Evolutionary conservation across 2,113 vertebrate genomes (phyloP).

Genomic region (Callaeas wilsoni): DNA sequence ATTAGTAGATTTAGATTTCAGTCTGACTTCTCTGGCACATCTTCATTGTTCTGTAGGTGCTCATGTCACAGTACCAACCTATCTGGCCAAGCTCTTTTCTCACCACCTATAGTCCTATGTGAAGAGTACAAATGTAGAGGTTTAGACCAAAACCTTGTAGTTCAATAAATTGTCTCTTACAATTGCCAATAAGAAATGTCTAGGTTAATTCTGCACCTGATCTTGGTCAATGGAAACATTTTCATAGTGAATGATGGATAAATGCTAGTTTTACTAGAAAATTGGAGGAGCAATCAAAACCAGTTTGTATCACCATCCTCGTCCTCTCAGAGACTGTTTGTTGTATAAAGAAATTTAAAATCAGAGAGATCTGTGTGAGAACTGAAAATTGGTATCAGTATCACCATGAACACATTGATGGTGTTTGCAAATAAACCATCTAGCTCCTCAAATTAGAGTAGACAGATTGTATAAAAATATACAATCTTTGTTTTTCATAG

Average conservation of each 20-base stretch:
- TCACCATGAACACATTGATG: neutral
- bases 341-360: neutral
- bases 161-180: neutral
- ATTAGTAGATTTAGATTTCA: neutral
- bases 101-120: neutral
- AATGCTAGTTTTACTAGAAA: neutral
- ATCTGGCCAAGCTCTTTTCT: neutral
- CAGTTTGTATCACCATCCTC: neutral
- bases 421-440: slow-evolving; percentile 15
- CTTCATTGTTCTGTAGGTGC: neutral
- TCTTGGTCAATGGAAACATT: neutral
- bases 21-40: neutral
- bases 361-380: neutral
- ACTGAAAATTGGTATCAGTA: neutral
- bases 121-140: neutral
- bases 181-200: neutral
- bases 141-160: neutral
- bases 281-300: neutral
- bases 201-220: neutral
- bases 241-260: neutral
- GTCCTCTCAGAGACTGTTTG: neutral
- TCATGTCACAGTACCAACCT: neutral
- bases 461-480: neutral
- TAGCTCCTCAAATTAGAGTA: neutral
- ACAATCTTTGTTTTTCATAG: neutral